Conservation (phyloP, 1,140 invertebrate species). For the Chironomus tepperi region DNA sequence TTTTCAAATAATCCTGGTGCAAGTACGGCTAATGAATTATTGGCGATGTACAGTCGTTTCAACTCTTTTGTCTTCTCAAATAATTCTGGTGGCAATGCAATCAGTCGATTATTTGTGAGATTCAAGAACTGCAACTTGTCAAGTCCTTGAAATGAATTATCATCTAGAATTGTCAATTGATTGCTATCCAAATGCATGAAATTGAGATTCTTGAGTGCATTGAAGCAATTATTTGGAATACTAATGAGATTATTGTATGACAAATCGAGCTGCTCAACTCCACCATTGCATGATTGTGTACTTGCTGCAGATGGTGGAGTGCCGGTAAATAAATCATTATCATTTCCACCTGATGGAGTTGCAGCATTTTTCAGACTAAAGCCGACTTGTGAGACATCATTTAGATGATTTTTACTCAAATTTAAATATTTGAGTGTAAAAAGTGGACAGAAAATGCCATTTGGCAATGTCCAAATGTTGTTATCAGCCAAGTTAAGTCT, state of each 20-base stretch:
- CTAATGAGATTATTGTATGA: slow-evolving; percentile 62
- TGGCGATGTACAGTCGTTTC: slow-evolving; percentile 63
- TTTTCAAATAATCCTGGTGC: slow-evolving; percentile 66
- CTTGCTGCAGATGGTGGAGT: slow-evolving; percentile 32
- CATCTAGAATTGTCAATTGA: slow-evolving; percentile 58
- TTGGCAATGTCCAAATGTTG: slow-evolving; percentile 68
- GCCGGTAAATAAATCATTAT: slow-evolving; percentile 29
- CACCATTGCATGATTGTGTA: slow-evolving; percentile 47
- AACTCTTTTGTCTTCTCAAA: slow-evolving; percentile 59
- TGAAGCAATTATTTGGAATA: slow-evolving; percentile 58
- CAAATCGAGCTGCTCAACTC: slow-evolving; percentile 60
- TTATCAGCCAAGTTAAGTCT: slow-evolving; percentile 67
- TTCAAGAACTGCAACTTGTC: slow-evolving; percentile 58
- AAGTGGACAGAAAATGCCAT: slow-evolving; percentile 64
- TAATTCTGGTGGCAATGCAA: slow-evolving; percentile 61
- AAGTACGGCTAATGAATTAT: slow-evolving; percentile 67
- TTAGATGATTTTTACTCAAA: slow-evolving; percentile 66
- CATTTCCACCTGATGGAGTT: neutral
- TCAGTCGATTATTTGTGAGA: slow-evolving; percentile 65
- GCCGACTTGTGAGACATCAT: slow-evolving; percentile 61
- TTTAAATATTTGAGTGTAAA: slow-evolving; percentile 60
- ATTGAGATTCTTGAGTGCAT: slow-evolving; percentile 54
- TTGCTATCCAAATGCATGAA: slow-evolving; percentile 63
- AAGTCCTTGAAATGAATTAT: slow-evolving; percentile 60
- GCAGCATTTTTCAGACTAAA: slow-evolving; percentile 50